Conservation (phyloP, 2,888 invertebrate genomes). For the Synanthedon formicaeformis region DNA sequence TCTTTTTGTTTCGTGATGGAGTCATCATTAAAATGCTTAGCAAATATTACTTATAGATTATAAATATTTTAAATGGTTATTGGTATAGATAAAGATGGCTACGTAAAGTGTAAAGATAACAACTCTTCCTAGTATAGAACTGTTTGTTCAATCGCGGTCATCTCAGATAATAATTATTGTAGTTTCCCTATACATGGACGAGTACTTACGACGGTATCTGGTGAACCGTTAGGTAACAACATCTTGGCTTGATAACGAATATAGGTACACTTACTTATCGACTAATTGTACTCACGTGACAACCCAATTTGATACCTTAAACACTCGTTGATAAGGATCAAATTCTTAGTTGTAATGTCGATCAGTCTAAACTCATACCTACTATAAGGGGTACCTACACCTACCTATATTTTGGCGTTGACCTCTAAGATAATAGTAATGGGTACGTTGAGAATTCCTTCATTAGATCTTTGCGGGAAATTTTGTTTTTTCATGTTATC, state of each 20-base stretch:
- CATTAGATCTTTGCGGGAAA: neutral
- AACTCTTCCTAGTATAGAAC: constrained; percentile 19
- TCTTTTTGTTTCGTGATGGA: too few relatives aligned
- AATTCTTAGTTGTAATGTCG: too few relatives aligned
- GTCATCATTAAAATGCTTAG: too few relatives aligned
- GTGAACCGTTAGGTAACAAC: constrained; percentile 7
- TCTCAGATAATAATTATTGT: constrained; percentile 35
- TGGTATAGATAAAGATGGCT: neutral
- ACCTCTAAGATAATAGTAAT: neutral
- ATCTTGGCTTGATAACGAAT: constrained; percentile 14
- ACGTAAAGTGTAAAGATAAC: constrained; percentile 17
- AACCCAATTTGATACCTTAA: too few relatives aligned
- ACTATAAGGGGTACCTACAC: too few relatives aligned
- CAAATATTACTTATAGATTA: too few relatives aligned
- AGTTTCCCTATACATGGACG: constrained; percentile 25
- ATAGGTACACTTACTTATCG: neutral
- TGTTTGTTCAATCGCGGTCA: constrained; percentile 31
- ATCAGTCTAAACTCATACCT: too few relatives aligned
- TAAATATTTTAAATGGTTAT: neutral
- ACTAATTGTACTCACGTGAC: too few relatives aligned
- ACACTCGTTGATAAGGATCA: too few relatives aligned
- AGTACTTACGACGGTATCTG: constrained; percentile 5
- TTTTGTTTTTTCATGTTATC: constrained; percentile 8
- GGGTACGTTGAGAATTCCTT: neutral
- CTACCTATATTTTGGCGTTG: too few relatives aligned